Conservation (phyloP, 2,113 vertebrate species). For the Spilogale gracilis region DNA sequence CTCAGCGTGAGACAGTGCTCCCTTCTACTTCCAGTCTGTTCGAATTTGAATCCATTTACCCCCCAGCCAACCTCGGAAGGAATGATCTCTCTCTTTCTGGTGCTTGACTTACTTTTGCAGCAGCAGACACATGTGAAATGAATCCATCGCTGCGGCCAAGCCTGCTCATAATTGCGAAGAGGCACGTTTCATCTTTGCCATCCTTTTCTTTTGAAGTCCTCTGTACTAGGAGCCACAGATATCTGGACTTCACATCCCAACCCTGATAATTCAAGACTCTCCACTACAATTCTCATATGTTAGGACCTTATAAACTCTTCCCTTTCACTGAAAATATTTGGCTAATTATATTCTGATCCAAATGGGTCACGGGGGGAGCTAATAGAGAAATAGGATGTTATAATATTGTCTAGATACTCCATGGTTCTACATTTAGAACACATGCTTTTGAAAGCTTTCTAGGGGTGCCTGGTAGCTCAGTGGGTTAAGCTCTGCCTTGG, state of each 20-base stretch:
- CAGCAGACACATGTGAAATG: not conserved
- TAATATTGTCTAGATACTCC: too few relatives aligned
- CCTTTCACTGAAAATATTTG: not conserved
- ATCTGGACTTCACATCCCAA: not conserved
- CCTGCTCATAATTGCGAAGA: not conserved
- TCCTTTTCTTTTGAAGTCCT: not conserved
- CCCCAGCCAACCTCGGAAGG: not conserved
- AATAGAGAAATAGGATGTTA: not conserved
- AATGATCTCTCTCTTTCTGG: not conserved
- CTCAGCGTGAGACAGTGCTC: constrained; percentile 48
- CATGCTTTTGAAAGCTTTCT: not conserved
- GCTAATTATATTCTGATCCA: not conserved
- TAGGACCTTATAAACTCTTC: not conserved
- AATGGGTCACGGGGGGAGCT: not conserved
- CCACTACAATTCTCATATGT: not conserved
- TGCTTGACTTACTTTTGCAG: not conserved
- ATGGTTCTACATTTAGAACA: not conserved
- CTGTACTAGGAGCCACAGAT: not conserved
- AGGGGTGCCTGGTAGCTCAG: not conserved
- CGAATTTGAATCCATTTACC: constrained; percentile 44
- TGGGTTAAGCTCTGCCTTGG: not conserved
- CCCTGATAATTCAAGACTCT: not conserved
- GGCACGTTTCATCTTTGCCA: not conserved
- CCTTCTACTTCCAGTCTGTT: constrained; percentile 28
- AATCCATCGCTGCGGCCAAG: not conserved